These are phyloP conservation scores for Zalophus californianus DNA, from an alignment of 2,797 vertebrate species.

Conservation along the genomic window DNA sequence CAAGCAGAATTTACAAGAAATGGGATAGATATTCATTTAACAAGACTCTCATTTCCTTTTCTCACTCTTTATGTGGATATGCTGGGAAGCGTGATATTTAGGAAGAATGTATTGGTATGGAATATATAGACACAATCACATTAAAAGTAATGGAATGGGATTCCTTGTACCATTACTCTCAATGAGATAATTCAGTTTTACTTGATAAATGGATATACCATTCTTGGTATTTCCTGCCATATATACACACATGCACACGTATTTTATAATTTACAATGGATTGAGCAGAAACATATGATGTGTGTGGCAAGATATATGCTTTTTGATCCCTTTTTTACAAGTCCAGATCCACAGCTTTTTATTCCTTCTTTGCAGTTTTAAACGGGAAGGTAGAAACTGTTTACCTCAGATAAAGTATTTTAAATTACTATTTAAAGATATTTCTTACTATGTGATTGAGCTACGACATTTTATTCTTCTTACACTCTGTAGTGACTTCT, in stretches of 20 bases:
- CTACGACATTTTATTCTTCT: slow-evolving; percentile 25
- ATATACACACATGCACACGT: background rate
- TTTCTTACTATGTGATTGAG: slow-evolving; percentile 45
- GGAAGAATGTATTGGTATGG: background rate
- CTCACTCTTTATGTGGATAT: background rate
- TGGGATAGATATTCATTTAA: background rate
- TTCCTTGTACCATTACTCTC: slow-evolving; percentile 65
- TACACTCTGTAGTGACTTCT: slow-evolving; percentile 61
- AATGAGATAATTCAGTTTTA: slow-evolving; percentile 57
- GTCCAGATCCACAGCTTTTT: slow-evolving; percentile 63
- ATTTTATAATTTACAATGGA: background rate
- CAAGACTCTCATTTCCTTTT: slow-evolving; percentile 31
- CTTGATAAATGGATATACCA: slow-evolving; percentile 55
- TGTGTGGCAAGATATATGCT: background rate
- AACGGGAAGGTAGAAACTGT: slow-evolving; percentile 55
- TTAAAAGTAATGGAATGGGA: slow-evolving; percentile 63
- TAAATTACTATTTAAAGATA: slow-evolving; percentile 75
- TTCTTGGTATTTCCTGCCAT: slow-evolving; percentile 18
- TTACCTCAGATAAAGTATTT: slow-evolving; percentile 69
- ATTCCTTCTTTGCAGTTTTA: slow-evolving; percentile 63
- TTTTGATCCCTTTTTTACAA: slow-evolving; percentile 68
- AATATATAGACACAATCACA: background rate
- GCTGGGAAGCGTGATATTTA: background rate
- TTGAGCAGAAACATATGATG: slow-evolving; percentile 60
- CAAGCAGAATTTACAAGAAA: slow-evolving; percentile 40